Conservation (phyloP, 2,888 invertebrate genomes). For the Autographa pulchrina region DNA sequence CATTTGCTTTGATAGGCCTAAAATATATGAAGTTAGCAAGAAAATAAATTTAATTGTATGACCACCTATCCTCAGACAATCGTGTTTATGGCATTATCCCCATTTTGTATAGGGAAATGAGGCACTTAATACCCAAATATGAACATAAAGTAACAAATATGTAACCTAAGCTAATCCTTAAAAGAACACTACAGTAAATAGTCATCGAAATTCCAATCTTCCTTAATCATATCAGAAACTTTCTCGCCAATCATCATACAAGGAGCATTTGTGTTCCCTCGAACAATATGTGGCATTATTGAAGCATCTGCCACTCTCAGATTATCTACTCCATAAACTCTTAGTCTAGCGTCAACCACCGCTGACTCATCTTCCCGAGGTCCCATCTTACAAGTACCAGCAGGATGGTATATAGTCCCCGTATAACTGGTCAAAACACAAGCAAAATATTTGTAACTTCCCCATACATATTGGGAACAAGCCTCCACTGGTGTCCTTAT, state of each 20-base stretch:
- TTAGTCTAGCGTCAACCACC: conserved; percentile 76
- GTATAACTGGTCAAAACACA: conserved; percentile 91
- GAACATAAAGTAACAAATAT: too few relatives aligned
- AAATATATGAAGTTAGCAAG: too few relatives aligned
- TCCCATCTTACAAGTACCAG: conserved; percentile 83
- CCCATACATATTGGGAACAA: conserved; percentile 88
- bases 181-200: background rate
- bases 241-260: conserved; percentile 95
- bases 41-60: background rate
- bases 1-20: too few relatives aligned
- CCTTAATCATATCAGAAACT: conserved; percentile 78
- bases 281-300: conserved; percentile 94
- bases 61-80: background rate
- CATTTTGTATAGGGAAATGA: conserved; percentile 5
- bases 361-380: conserved; percentile 76
- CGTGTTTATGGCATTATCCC: background rate
- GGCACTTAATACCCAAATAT: background rate
- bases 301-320: conserved; percentile 94
- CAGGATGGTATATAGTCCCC: conserved; percentile 85
- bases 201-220: conserved; percentile 74
- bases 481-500: conserved; percentile 88
- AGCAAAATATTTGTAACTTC: conserved; percentile 90
- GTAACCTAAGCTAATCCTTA: too few relatives aligned
- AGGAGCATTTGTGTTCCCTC: conserved; percentile 95
- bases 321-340: conserved; percentile 76